A percentile compares a stretch with the other conserved stretches of the same genome.
phyloP scores from a whole-genome alignment of 2,797 vertebrate species.

The Rhadinocentrus ornatus region DNA sequence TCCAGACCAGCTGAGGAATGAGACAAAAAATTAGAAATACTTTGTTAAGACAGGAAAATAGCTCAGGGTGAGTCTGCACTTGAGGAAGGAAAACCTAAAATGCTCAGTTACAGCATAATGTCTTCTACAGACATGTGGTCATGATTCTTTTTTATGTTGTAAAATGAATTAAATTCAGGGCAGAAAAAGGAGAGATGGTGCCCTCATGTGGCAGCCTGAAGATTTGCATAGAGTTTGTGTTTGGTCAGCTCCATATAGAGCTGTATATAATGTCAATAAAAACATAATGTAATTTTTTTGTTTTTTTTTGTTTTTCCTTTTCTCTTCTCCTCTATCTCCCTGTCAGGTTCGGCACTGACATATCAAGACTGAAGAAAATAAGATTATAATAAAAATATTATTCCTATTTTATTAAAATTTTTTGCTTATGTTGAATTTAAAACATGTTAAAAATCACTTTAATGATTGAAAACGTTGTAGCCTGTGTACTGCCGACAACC shows the following conservation, averaged over 20 bases:
- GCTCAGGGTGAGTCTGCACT: conserved; percentile 3
- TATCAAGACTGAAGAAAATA: no score
- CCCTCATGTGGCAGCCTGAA: conserved; percentile 68
- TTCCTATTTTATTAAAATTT: neutral
- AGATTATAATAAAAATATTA: no score
- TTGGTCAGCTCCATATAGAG: neutral
- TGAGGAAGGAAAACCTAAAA: conserved; percentile 5
- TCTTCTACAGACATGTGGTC: neutral
- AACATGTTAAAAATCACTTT: neutral
- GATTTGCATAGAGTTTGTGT: neutral
- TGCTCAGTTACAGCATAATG: neutral
- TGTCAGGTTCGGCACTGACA: no score
- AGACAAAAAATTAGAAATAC: conserved; percentile 11
- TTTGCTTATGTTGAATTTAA: neutral
- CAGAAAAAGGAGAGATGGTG: conserved; percentile 50
- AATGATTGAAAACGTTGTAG: no score
- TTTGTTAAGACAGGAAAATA: conserved; percentile 3
- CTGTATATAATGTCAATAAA: neutral
- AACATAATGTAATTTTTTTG: no score
- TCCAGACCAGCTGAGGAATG: conserved; percentile 87
- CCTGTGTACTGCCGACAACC: no score
- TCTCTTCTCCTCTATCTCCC: no score
- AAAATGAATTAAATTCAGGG: neutral
- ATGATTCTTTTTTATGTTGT: neutral
- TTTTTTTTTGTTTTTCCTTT: no score